Base-by-base conservation (phyloP, 2,113 vertebrate species). In the Syrmaticus mikado region DNA sequence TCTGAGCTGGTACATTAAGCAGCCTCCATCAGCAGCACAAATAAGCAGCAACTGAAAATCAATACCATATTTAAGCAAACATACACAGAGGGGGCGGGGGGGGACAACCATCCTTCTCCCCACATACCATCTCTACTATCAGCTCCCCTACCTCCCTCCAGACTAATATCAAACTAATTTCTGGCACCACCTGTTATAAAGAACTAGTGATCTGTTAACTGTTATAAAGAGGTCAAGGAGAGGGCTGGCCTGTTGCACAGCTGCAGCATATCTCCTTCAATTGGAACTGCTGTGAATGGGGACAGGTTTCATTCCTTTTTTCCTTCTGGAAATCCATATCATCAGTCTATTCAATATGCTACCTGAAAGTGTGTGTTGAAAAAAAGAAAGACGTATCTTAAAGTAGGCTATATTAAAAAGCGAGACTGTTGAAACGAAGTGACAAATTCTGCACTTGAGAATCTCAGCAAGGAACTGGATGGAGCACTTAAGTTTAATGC, bases 51-150 rank as follows among this genome's bases (percentile, higher is more conserved):
- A 2, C 6, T 0, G 0, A 70, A 43, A 81, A 58, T 64, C 40
- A 92, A 36, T 6, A 36, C 3, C 12, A 22, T 7, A 48, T 12
- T 36, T 3, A 57, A 8, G 32, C 40, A 88, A 84, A 57, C 1
- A 16, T 3, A 1, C 46, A 66, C 2, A 32, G 38, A 38, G 38
- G 3, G n/a, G n/a, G n/a, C n/a, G n/a, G n/a, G n/a, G n/a, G n/a
- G n/a, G n/a, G n/a, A n/a, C n/a, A n/a, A n/a, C n/a, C n/a, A n/a
- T n/a, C 38, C 22, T 25, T 28, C 75, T 62, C 24, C 52, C 48
- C 53, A 28, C 3, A 61, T 25, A 45, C 50, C 57, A 82, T 18
- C 41, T 58, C 19, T 15, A 76, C 27, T 43, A 82, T 30, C 4
- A 85, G 7, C 22, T 83, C 65, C 46, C 25, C 40, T 22, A 78